Percentiles rank a stretch among this genome's conserved stretches.
These are phyloP conservation scores for Carollia perspicillata DNA, from an alignment of 2,113 vertebrate species.

Conservation along the genomic window DNA sequence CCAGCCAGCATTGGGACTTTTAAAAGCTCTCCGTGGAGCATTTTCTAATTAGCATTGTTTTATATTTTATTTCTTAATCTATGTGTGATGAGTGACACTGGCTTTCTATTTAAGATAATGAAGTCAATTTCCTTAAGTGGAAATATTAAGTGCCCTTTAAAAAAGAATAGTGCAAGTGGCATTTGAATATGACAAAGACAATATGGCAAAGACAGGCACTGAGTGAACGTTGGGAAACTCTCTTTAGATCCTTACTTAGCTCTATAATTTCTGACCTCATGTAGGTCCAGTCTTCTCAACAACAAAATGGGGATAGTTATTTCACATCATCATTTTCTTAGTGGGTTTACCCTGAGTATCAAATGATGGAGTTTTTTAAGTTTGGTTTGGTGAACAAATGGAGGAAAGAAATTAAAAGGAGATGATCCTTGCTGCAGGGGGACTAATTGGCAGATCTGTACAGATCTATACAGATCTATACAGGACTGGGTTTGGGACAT, in stretches of 20 bases:
- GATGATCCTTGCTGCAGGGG: not conserved
- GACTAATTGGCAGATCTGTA: not conserved
- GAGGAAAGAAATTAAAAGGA: not conserved
- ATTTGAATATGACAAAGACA: constrained; percentile 1
- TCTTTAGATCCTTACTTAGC: not conserved
- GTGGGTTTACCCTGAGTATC: not conserved
- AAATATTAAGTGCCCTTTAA: not conserved
- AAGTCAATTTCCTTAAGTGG: not conserved
- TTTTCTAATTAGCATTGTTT: constrained; percentile 18
- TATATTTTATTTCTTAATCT: not conserved
- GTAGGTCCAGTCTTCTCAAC: not conserved
- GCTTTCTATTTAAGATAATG: not conserved
- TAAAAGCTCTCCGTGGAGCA: not conserved
- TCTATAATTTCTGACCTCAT: not conserved
- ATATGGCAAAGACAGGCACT: not conserved
- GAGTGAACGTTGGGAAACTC: not conserved
- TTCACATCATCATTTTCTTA: not conserved
- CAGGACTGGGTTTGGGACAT: not conserved
- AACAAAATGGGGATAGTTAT: not conserved
- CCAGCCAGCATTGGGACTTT: not conserved
- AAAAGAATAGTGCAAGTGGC: not conserved
- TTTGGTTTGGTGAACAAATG: not conserved
- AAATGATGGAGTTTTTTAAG: not conserved
- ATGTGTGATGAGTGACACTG: not conserved
- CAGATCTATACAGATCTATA: not conserved